Evolutionary conservation across 2,888 invertebrate species (phyloP).

Genomic region (Bibio marci): DNA sequence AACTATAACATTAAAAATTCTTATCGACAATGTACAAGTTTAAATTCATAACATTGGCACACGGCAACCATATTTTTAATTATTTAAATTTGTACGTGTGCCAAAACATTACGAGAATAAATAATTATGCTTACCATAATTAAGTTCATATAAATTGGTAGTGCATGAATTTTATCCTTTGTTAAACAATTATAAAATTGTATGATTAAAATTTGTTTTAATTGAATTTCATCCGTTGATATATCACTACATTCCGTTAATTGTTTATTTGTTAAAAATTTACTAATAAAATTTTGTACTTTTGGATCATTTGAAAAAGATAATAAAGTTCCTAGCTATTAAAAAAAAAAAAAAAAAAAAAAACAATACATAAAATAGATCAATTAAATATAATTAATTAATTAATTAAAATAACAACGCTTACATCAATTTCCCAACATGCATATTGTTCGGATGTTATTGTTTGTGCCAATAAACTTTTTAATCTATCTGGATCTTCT

Average conservation of each 20-base stretch:
- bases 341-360: background rate
- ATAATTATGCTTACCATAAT: conserved; percentile 36
- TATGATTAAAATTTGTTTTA: conserved; percentile 43
- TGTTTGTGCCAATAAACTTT: conserved; percentile 60
- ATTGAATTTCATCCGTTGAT: conserved; percentile 31
- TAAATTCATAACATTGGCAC: too few relatives aligned
- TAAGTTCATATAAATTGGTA: conserved; percentile 54
- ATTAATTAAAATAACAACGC: background rate
- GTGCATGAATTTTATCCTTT: conserved; percentile 56
- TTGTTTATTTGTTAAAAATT: conserved; percentile 34
- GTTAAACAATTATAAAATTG: conserved; percentile 66
- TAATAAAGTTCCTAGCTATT: conserved; percentile 41
- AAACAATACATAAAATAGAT: background rate
- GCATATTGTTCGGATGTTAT: conserved; percentile 48
- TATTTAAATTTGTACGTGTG: too few relatives aligned
- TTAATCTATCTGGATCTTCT: conserved; percentile 67
- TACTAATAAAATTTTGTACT: conserved; percentile 49
- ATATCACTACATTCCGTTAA: conserved; percentile 19
- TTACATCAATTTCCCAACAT: conserved; percentile 26
- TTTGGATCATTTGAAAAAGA: conserved; percentile 58
- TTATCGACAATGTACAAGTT: too few relatives aligned
- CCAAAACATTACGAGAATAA: too few relatives aligned
- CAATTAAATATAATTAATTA: background rate
- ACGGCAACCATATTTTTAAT: too few relatives aligned
- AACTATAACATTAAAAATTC: too few relatives aligned